Evolutionary conservation across 1,140 invertebrate species (phyloP), one percentile per base, ranked within the genome.

Genomic region (Sminthurides bifidus): DNA sequence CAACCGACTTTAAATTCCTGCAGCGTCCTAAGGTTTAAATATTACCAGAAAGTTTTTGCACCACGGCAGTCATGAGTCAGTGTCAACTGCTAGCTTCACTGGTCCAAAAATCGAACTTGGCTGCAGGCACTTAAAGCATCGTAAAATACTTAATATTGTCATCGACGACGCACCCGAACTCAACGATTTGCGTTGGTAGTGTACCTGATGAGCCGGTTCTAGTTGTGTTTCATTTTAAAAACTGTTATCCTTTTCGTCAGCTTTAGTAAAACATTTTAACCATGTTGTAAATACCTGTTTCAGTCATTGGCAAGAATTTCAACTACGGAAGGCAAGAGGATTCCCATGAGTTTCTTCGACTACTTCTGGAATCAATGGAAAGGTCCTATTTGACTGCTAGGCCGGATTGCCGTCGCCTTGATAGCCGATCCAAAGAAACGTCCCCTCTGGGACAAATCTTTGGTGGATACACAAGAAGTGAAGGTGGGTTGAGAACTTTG

Each of bases 401-500:
- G n/a, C 80, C 81, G 57, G 76, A 75, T 67, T 69, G 72, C 33
- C 51, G 63, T 14, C 80, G 79, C 65, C 74, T 95, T 51, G 92
- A 95, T 70, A 85, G 80, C 68, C 83, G 83, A 66, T 90, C 87
- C 57, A 94, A 93, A 74, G 91, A 96, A 74, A 96, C 92, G 2
- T 95, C 92, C 49, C 88, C 93, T 8, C 73, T 95, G 24, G 92
- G 92, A 74, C 89, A 94, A 75, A 94, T 97, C 65, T 85, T 96
- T 72, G 92, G 92, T 56, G 92, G 92, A 23, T 96, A 94, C 70
- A 77, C 95, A 37, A 75, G 92, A 67, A 92, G 90, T 63, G 89
- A 94, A 74, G 77, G 78, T 79, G 68, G 59, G 57, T 43, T 30
- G 17, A 33, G 52, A 35, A 45, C n/a, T 45, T 43, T 33, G 19